Percentiles rank a stretch among this genome's conserved stretches.
Evolutionary conservation across 2,888 invertebrate species (phyloP).

Genomic region (Troides oblongomaculatus): DNA sequence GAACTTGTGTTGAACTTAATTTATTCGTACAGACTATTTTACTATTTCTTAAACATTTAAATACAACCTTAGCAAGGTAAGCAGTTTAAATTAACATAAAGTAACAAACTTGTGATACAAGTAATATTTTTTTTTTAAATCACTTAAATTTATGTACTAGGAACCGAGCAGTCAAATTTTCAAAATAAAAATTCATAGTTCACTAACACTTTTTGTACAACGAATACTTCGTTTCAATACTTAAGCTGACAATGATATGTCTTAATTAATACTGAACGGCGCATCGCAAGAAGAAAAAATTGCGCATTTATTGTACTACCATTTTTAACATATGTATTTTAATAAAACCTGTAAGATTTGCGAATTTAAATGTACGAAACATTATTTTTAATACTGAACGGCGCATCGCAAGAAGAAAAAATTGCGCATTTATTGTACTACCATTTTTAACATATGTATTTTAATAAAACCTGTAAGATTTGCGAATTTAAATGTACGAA

Average conservation of each 20-base stretch:
- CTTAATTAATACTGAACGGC: conserved; percentile 6
- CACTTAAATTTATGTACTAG: conserved; percentile 23
- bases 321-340: too few species aligned
- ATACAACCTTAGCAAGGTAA: conserved; percentile 22
- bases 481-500: too few species aligned
- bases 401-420: not conserved
- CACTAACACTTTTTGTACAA: not conserved
- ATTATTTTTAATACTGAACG: not conserved
- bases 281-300: not conserved
- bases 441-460: too few species aligned
- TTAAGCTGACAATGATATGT: conserved; percentile 14
- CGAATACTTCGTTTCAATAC: conserved; percentile 5
- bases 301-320: too few species aligned
- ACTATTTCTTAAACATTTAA: not conserved
- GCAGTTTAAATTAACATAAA: not conserved
- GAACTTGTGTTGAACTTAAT: not conserved
- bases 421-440: too few species aligned
- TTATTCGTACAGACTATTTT: not conserved
- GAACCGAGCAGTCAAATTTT: conserved; percentile 10
- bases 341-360: too few species aligned
- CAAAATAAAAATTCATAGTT: not conserved
- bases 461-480: too few species aligned
- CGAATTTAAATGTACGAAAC: too few species aligned
- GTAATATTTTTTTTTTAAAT: conserved; percentile 6
- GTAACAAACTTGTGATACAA: conserved; percentile 10